Conservation (phyloP, 2,113 vertebrate genomes). For the Hydropotes inermis region DNA sequence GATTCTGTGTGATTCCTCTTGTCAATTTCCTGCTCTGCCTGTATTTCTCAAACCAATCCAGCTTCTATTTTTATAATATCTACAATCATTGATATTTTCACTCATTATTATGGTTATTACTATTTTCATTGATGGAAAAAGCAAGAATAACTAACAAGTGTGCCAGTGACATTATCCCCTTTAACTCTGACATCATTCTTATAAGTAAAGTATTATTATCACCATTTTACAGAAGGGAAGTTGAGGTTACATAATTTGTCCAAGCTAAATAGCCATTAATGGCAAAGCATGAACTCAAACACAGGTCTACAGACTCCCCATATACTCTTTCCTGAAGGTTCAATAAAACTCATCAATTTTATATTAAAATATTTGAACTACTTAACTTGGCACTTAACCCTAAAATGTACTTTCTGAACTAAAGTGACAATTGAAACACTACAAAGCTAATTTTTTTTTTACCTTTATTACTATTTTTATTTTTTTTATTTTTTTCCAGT, state of each 20-base stretch:
- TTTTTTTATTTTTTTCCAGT: no score
- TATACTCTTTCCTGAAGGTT: neutral
- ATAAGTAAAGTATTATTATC: neutral
- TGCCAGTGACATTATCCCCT: neutral
- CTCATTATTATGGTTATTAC: neutral
- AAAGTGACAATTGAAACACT: neutral
- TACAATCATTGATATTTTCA: neutral
- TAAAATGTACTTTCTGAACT: conserved; percentile 28
- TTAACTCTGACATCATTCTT: neutral
- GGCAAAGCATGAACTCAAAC: neutral
- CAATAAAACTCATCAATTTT: conserved; percentile 4
- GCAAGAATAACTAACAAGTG: neutral
- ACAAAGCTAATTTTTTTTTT: conserved; percentile 9
- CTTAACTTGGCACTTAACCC: neutral
- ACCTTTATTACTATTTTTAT: no score
- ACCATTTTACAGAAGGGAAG: conserved; percentile 17
- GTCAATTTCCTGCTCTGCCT: conserved; percentile 24
- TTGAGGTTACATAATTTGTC: neutral
- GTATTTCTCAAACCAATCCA: conserved; percentile 4
- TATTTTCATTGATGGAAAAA: conserved; percentile 18
- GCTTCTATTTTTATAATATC: neutral
- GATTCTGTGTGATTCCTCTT: neutral
- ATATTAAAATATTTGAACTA: conserved; percentile 8
- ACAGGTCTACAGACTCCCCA: neutral
- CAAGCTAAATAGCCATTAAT: conserved; percentile 13